phyloP scores from a whole-genome alignment of 2,797 vertebrate genomes.

The Numenius phaeopus region DNA sequence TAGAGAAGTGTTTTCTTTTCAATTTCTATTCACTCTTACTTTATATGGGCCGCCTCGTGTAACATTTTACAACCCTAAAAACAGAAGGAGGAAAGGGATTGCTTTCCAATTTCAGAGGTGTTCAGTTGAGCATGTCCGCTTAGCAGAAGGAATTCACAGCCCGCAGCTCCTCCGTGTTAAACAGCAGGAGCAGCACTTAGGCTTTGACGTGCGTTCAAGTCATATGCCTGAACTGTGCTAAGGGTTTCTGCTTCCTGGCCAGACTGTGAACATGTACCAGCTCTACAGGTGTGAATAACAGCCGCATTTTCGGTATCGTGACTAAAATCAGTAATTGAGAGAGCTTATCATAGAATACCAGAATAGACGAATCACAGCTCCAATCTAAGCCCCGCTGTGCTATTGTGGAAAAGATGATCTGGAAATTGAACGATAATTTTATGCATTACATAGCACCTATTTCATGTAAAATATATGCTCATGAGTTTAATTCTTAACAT shows the following conservation, averaged over 20 bases:
- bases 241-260: neutral
- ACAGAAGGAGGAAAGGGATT: neutral
- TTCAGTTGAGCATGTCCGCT: neutral
- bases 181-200: neutral
- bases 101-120: neutral
- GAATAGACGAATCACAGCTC: neutral
- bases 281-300: neutral
- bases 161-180: neutral
- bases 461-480: neutral
- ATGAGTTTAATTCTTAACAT: neutral
- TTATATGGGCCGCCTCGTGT: neutral
- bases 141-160: neutral
- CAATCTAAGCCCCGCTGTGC: neutral
- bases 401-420: neutral
- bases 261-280: neutral
- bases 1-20: neutral
- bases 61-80: neutral
- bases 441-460: neutral
- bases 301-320: neutral
- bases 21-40: neutral
- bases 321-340: neutral
- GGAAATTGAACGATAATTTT: neutral
- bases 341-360: neutral
- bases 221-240: neutral
- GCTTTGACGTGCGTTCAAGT: neutral